These are phyloP conservation scores for Seira musarum DNA, from an alignment of 2,888 invertebrate genomes.

Conservation along the genomic window DNA sequence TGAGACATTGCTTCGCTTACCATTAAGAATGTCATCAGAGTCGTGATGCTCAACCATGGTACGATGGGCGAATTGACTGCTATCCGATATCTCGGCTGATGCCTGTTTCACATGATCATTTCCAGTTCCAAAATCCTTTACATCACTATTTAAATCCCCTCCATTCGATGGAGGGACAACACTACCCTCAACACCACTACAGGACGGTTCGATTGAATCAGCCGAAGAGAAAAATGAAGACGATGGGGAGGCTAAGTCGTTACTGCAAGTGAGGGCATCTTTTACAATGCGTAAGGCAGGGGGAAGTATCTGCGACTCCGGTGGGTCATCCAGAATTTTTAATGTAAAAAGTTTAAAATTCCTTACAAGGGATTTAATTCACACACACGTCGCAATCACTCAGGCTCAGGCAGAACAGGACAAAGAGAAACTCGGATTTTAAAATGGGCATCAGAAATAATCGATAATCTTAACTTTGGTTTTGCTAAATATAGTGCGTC, in stretches of 20 bases:
- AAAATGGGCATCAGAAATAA: no score
- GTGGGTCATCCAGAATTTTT: conserved; percentile 59
- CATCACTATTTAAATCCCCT: conserved; percentile 1
- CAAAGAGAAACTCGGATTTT: no score
- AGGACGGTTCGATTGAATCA: conserved; percentile 29
- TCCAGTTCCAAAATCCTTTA: conserved; percentile 1
- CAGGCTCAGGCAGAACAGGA: no score
- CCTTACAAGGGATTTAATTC: no score
- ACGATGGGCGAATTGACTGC: conserved; percentile 45
- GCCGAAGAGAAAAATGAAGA: conserved; percentile 22
- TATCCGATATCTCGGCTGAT: conserved; percentile 5
- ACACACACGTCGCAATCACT: no score
- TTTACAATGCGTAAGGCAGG: conserved; percentile 51
- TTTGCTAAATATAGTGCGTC: no score
- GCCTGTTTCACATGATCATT: conserved; percentile 32
- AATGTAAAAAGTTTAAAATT: background rate
- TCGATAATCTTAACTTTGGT: no score
- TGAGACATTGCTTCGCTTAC: no score
- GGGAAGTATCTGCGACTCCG: conserved; percentile 55
- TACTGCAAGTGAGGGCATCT: conserved; percentile 53
- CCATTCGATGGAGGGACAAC: background rate
- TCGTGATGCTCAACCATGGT: conserved; percentile 59
- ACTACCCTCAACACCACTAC: background rate
- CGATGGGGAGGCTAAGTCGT: conserved; percentile 41
- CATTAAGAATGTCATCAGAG: conserved; percentile 59